Conservation (phyloP, 2,888 invertebrate genomes). For the Cremastobaeus sp. region DNA sequence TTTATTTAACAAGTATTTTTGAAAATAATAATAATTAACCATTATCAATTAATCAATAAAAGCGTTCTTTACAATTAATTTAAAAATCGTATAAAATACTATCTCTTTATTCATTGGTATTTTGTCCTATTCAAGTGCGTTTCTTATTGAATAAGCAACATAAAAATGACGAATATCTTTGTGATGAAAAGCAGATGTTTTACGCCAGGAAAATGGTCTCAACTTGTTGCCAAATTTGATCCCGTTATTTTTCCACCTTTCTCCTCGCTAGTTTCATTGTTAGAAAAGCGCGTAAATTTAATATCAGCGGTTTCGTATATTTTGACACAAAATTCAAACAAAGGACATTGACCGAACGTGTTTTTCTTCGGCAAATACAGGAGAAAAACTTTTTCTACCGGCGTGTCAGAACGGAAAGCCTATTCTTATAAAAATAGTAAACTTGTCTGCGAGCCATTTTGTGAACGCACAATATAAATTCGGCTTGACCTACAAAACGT, state of each 20-base stretch:
- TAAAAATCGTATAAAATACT: no score
- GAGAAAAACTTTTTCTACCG: slow-evolving; percentile 14
- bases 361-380: slow-evolving; percentile 37
- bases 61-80: no score
- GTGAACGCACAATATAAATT: slow-evolving; percentile 36
- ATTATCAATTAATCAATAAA: no score
- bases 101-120: no score
- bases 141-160: no score
- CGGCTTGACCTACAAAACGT: slow-evolving; percentile 40
- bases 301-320: slow-evolving; percentile 44
- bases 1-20: no score
- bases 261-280: slow-evolving; percentile 11
- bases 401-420: slow-evolving; percentile 32
- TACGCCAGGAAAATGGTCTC: background rate
- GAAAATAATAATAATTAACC: no score
- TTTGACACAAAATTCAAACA: slow-evolving; percentile 41
- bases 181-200: no score
- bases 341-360: slow-evolving; percentile 35
- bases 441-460: slow-evolving; percentile 15
- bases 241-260: slow-evolving; percentile 34
- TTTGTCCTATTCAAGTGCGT: no score
- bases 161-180: no score
- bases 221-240: slow-evolving; percentile 29
- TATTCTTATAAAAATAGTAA: slow-evolving; percentile 42
- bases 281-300: slow-evolving; percentile 25